These are phyloP conservation scores for Brachionus koreanus DNA, from an alignment of 1,140 invertebrate species.

Conservation along the genomic window DNA sequence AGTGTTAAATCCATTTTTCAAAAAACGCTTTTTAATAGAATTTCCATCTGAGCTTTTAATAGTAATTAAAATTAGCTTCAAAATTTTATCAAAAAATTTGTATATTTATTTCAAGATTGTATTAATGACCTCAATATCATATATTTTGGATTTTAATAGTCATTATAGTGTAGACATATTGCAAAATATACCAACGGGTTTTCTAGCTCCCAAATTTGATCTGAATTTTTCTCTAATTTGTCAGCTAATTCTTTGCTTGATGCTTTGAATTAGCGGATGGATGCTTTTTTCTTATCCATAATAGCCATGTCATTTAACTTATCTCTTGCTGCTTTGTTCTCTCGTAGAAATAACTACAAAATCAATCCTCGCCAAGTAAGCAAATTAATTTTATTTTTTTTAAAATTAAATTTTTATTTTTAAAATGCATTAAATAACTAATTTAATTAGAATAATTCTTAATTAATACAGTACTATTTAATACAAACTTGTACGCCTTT, in stretches of 20 bases:
- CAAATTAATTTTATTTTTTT: too few relatives aligned
- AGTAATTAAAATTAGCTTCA: background rate
- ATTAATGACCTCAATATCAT: background rate
- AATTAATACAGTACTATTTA: too few relatives aligned
- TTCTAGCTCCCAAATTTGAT: background rate
- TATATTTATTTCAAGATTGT: background rate
- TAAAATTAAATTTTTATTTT: too few relatives aligned
- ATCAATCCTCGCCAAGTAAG: slow-evolving; percentile 56
- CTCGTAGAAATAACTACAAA: slow-evolving; percentile 58
- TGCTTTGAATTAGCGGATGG: too few relatives aligned
- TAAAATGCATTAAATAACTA: too few relatives aligned
- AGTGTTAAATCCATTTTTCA: background rate
- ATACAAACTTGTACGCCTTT: too few relatives aligned
- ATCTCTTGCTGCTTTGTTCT: slow-evolving; percentile 60
- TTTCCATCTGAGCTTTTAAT: background rate
- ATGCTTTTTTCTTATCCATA: slow-evolving; percentile 55
- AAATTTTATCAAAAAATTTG: background rate
- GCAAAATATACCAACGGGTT: background rate
- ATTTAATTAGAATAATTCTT: too few relatives aligned
- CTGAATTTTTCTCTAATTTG: slow-evolving; percentile 47
- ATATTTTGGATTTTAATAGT: background rate
- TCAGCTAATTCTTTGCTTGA: background rate
- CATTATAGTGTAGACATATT: background rate
- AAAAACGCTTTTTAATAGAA: background rate
- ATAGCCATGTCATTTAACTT: slow-evolving; percentile 59